Evolutionary conservation across 2,888 invertebrate genomes (phyloP).

Genomic region (Ectobius pallidus): DNA sequence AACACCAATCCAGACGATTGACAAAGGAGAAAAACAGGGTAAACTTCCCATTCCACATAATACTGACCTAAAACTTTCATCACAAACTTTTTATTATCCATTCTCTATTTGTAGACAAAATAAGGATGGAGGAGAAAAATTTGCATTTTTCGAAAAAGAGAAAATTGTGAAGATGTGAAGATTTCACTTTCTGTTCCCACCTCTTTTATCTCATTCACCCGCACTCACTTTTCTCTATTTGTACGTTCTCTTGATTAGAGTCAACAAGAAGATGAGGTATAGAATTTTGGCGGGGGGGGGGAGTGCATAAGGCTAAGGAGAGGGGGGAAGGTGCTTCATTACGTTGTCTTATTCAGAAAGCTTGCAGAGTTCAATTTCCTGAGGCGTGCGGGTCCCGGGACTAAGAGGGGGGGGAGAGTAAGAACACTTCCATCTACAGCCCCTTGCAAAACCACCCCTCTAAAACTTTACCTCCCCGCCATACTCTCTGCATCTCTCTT

Average conservation of each 20-base stretch:
- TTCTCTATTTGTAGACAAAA: conserved; percentile 19
- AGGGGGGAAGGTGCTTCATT: conserved; percentile 39
- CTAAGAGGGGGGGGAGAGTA: neutral
- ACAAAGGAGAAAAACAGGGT: conserved; percentile 20
- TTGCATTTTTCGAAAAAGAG: conserved; percentile 15
- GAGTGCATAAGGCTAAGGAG: no score
- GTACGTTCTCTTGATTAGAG: conserved; percentile 42
- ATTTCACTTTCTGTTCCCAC: conserved; percentile 23
- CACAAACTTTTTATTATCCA: conserved; percentile 15
- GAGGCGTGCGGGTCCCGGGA: conserved; percentile 17
- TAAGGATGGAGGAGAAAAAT: neutral
- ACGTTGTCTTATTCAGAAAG: conserved; percentile 40
- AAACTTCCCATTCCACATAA: neutral
- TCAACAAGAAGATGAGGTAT: conserved; percentile 42
- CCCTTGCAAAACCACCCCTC: neutral
- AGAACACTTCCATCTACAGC: conserved; percentile 18
- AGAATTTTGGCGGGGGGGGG: conserved; percentile 37
- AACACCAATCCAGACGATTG: conserved; percentile 4
- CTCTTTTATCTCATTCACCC: conserved; percentile 17
- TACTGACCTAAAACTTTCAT: conserved; percentile 19
- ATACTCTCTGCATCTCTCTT: no score
- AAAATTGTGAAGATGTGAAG: conserved; percentile 3
- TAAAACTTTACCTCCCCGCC: conserved; percentile 31
- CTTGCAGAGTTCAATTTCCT: conserved; percentile 37
- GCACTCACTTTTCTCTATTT: conserved; percentile 32